Evolutionary conservation across 2,113 vertebrate genomes (phyloP).

Genomic region (Ciconia boyciana): DNA sequence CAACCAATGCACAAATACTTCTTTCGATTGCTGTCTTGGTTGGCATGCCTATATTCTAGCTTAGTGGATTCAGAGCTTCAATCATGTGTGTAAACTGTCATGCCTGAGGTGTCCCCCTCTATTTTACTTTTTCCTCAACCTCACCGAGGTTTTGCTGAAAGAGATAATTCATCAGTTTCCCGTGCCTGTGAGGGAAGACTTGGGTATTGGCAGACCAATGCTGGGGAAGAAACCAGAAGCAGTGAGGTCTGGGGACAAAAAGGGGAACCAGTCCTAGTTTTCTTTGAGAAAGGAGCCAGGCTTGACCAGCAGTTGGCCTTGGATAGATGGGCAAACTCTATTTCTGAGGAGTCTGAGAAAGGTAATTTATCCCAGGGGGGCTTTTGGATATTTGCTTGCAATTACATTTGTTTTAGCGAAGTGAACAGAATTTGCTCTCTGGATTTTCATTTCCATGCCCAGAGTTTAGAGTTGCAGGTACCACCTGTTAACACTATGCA

Average conservation of each 20-base stretch:
- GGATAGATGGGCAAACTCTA: not conserved
- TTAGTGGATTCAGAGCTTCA: not conserved
- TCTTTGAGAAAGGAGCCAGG: not conserved
- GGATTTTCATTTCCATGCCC: conserved; percentile 45
- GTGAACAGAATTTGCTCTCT: conserved; percentile 14
- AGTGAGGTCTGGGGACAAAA: not conserved
- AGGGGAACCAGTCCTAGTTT: not conserved
- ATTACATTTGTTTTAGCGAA: conserved; percentile 15
- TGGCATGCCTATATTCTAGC: not conserved
- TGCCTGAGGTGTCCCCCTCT: not conserved
- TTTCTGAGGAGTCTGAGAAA: not conserved
- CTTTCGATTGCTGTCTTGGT: not conserved
- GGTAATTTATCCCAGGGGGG: not conserved
- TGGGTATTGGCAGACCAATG: not conserved
- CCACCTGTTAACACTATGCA: conserved; percentile 64
- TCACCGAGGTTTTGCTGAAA: not conserved
- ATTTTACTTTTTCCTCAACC: not conserved
- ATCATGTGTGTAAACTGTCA: not conserved
- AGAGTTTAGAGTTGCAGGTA: conserved; percentile 53
- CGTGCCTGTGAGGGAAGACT: not conserved
- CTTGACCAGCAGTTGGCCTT: not conserved
- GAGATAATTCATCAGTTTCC: not conserved
- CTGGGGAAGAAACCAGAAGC: not conserved
- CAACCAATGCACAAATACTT: not conserved
- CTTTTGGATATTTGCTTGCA: not conserved